Conservation (phyloP, 2,888 invertebrate species). For the Acronicta leporina region DNA sequence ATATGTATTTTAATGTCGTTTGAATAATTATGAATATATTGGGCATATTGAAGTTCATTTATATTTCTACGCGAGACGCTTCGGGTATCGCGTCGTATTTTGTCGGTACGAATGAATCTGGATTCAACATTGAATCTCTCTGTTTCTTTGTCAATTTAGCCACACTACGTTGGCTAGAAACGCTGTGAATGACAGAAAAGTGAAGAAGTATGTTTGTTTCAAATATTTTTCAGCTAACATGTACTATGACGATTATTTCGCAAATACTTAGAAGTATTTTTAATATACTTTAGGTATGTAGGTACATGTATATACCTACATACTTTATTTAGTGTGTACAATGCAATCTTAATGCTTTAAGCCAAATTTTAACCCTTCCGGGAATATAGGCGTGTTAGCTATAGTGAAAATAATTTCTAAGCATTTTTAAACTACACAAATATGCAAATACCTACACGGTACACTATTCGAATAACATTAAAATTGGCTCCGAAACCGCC, state of each 20-base stretch:
- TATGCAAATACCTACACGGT: not conserved
- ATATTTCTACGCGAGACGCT: not conserved
- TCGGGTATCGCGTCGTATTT: not conserved
- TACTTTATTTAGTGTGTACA: no score
- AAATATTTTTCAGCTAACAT: not conserved
- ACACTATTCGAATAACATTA: slow-evolving; percentile 23
- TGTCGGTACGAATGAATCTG: not conserved
- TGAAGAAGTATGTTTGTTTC: not conserved
- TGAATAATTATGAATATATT: not conserved
- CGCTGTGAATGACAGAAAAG: not conserved
- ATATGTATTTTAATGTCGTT: no score
- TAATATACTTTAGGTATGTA: no score
- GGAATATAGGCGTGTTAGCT: no score
- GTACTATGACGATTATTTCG: no score
- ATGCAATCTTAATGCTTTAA: no score
- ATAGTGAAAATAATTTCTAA: no score
- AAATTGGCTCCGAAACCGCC: slow-evolving; percentile 33
- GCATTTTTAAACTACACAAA: not conserved
- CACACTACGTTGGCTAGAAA: not conserved
- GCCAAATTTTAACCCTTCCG: no score
- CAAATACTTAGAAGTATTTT: no score
- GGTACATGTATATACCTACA: no score
- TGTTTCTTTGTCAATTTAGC: not conserved
- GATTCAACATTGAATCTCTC: no score
- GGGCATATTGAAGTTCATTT: not conserved